Evolutionary conservation across 2,888 invertebrate species (phyloP).

Genomic region (Mesoligia furuncula): DNA sequence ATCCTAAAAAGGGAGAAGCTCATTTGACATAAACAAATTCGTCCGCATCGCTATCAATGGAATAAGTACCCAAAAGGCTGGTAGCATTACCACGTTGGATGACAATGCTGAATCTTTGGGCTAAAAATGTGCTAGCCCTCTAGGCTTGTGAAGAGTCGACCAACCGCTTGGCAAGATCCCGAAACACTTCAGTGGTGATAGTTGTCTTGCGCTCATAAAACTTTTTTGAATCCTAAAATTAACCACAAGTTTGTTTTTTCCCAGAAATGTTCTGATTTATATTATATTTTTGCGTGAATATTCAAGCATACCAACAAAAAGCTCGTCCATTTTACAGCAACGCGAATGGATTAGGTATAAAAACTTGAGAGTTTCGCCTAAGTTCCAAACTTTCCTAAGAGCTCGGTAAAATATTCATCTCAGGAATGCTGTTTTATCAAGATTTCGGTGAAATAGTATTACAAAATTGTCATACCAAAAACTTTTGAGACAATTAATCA

Average conservation of each 20-base stretch:
- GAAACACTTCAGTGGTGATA: neutral
- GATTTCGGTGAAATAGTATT: slow-evolving; percentile 26
- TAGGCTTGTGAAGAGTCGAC: neutral
- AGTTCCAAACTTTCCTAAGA: slow-evolving; percentile 36
- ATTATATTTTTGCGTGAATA: slow-evolving; percentile 8
- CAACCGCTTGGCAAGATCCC: neutral
- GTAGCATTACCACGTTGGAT: too few species aligned
- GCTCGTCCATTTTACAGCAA: slow-evolving; percentile 26
- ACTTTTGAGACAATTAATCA: slow-evolving; percentile 12
- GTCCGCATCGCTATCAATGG: neutral
- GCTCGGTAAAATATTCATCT: slow-evolving; percentile 33
- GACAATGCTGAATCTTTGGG: neutral
- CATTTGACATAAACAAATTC: too few species aligned
- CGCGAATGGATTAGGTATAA: slow-evolving; percentile 42
- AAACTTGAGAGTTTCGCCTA: slow-evolving; percentile 37
- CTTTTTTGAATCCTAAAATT: neutral
- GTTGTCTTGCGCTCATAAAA: neutral
- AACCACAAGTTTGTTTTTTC: neutral
- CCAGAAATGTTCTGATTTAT: neutral
- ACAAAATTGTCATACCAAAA: slow-evolving; percentile 24
- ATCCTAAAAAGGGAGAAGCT: too few species aligned
- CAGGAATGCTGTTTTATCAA: slow-evolving; percentile 23
- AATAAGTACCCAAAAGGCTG: too few species aligned
- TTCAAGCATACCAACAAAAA: slow-evolving; percentile 32
- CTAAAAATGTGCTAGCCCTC: neutral